Conservation (phyloP, 2,113 vertebrate genomes). For the Lipophrys pholis region DNA sequence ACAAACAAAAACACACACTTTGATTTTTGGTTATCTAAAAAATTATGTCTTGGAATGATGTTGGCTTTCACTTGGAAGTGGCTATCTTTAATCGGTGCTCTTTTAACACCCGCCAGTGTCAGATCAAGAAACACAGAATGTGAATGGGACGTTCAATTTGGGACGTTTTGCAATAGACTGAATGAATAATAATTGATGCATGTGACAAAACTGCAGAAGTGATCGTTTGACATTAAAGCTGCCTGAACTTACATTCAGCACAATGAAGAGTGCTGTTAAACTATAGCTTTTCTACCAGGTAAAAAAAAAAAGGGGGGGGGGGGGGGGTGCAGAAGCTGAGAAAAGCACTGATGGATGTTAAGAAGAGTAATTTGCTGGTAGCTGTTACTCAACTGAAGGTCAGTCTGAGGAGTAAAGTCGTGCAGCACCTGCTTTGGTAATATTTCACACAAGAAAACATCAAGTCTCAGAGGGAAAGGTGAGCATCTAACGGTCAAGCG, state of each 20-base stretch:
- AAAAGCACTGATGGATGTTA: background rate
- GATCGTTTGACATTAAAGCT: too few relatives aligned
- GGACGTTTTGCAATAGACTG: too few relatives aligned
- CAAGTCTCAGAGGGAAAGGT: conserved; percentile 5
- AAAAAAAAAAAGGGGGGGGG: conserved; percentile 12
- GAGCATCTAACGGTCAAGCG: conserved; percentile 1
- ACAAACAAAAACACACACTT: background rate
- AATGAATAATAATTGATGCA: too few relatives aligned
- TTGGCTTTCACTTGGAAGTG: background rate
- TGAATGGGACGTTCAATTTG: too few relatives aligned
- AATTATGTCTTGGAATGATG: background rate
- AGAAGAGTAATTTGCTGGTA: conserved; percentile 14
- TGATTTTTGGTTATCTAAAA: background rate
- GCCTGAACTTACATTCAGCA: background rate
- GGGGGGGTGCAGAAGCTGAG: background rate
- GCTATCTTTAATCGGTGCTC: background rate
- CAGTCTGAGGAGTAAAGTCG: conserved; percentile 1
- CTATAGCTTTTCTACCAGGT: conserved; percentile 4
- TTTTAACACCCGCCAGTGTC: too few relatives aligned
- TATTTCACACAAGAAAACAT: conserved; percentile 23
- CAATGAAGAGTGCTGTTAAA: background rate
- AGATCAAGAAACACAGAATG: too few relatives aligned
- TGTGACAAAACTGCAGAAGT: too few relatives aligned
- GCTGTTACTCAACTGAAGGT: conserved; percentile 20
- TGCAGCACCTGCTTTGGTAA: background rate